These are phyloP conservation scores for Athalia cordata DNA, from an alignment of 2,888 invertebrate genomes.

Conservation along the genomic window DNA sequence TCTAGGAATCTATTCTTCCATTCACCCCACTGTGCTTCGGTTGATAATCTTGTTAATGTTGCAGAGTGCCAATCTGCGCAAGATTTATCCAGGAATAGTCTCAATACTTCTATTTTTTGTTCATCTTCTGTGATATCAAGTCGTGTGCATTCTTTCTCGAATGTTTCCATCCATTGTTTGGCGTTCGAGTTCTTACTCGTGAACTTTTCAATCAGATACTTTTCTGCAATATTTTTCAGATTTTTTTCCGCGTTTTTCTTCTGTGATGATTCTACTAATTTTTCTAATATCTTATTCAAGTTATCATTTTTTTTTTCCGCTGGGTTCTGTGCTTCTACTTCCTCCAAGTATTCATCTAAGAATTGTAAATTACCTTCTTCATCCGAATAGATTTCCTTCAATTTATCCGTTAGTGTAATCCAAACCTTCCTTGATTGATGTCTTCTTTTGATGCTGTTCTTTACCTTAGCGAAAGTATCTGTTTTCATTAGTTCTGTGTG, in stretches of 20 bases:
- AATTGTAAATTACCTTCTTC: constrained; percentile 53
- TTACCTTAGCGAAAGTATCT: constrained; percentile 50
- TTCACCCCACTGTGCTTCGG: constrained; percentile 45
- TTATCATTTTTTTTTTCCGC: neutral
- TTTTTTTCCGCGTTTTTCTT: constrained; percentile 4
- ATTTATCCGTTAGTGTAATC: constrained; percentile 50
- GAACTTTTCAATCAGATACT: constrained; percentile 44
- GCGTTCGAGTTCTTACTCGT: constrained; percentile 37
- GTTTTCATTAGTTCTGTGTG: constrained; percentile 48
- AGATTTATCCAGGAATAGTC: constrained; percentile 35
- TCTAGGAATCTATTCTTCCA: constrained; percentile 50
- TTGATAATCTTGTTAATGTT: constrained; percentile 43
- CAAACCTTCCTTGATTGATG: constrained; percentile 52
- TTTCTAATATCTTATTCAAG: neutral
- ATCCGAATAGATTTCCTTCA: constrained; percentile 49
- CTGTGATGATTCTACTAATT: neutral
- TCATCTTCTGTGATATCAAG: constrained; percentile 15
- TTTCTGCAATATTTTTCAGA: constrained; percentile 43
- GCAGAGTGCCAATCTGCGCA: constrained; percentile 47
- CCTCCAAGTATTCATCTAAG: constrained; percentile 46
- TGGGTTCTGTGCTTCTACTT: constrained; percentile 28
- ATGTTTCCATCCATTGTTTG: constrained; percentile 45
- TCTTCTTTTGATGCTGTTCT: constrained; percentile 52
- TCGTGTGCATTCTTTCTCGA: constrained; percentile 48
- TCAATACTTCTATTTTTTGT: neutral